Conservation (phyloP, 2,113 vertebrate species). For the Morone chrysops region DNA sequence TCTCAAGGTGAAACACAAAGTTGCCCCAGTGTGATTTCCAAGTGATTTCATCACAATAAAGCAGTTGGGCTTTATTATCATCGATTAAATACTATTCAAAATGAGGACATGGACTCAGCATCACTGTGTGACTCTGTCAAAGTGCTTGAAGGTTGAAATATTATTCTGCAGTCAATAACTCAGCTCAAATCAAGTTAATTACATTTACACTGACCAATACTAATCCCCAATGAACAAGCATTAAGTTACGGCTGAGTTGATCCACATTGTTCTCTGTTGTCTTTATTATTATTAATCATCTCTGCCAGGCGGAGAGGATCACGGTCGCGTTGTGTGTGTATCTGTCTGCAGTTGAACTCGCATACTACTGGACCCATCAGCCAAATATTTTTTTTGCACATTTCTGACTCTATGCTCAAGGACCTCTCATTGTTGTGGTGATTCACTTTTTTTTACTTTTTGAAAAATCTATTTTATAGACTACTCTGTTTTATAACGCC, state of each 20-base stretch:
- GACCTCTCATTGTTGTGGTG: too few relatives aligned
- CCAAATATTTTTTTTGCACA: too few relatives aligned
- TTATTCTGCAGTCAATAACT: background rate
- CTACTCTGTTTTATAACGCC: too few relatives aligned
- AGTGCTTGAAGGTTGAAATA: background rate
- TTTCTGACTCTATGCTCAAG: too few relatives aligned
- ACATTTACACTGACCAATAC: background rate
- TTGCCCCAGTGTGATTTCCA: constrained; percentile 18
- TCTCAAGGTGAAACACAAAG: constrained; percentile 28
- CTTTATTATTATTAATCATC: constrained; percentile 30
- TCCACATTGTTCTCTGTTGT: background rate
- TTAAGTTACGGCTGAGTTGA: background rate
- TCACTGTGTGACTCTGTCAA: background rate
- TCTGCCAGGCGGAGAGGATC: background rate
- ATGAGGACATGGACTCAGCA: constrained; percentile 19
- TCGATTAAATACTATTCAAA: constrained; percentile 31
- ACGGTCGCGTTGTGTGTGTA: too few relatives aligned
- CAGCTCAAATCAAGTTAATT: background rate
- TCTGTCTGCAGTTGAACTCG: too few relatives aligned
- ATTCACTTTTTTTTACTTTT: too few relatives aligned
- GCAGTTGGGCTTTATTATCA: constrained; percentile 33
- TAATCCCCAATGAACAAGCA: background rate
- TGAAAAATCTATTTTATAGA: too few relatives aligned
- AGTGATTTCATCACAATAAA: constrained; percentile 41
- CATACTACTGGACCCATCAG: too few relatives aligned